Evolutionary conservation across 2,797 vertebrate genomes (phyloP).

Genomic region (Hafferia zeledoni): DNA sequence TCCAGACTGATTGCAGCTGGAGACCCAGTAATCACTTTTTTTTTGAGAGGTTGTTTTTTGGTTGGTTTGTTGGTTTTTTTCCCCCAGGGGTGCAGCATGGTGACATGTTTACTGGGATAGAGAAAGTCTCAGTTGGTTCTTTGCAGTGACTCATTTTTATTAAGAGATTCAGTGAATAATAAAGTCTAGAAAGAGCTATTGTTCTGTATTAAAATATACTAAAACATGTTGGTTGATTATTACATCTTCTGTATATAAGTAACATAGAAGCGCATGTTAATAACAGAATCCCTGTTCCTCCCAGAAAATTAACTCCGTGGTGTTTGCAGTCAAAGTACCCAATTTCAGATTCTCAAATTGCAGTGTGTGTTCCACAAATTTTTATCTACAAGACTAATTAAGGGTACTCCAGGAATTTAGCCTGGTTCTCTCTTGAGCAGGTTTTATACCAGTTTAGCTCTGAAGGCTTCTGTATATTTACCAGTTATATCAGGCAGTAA

Average conservation of each 20-base stretch:
- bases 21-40: conserved; percentile 13
- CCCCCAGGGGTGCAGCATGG: background rate
- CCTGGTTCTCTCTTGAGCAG: background rate
- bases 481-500: background rate
- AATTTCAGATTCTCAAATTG: background rate
- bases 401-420: background rate
- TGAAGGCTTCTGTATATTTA: background rate
- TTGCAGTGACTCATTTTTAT: conserved; percentile 10
- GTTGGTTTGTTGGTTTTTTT: no score
- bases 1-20: conserved; percentile 46
- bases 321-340: background rate
- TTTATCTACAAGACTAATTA: background rate
- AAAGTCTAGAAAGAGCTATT: background rate
- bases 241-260: background rate
- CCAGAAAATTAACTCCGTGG: background rate
- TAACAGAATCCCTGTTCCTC: background rate
- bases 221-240: background rate
- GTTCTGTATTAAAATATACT: background rate
- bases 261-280: background rate
- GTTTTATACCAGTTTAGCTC: background rate
- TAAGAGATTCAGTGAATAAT: background rate
- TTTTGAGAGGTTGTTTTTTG: background rate
- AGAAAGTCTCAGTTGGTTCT: background rate
- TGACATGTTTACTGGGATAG: conserved; percentile 7
- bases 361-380: background rate